These are phyloP conservation scores for Scrobipalpa costella DNA, from an alignment of 2,888 invertebrate species.

Conservation along the genomic window DNA sequence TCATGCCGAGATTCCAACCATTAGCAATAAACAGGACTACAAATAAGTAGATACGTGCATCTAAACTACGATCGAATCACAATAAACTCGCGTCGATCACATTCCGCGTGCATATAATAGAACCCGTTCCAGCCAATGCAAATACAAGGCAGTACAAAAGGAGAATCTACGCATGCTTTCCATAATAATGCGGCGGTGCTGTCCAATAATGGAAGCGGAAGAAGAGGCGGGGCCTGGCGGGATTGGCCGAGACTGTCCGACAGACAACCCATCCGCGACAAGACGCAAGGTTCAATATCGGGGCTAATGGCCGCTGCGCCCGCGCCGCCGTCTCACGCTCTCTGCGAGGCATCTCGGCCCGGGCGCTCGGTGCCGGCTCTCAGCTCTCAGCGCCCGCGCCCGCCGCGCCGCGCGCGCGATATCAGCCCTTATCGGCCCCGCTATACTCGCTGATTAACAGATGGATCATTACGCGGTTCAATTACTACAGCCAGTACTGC, in stretches of 20 bases:
- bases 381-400: background rate
- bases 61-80: slow-evolving; percentile 2
- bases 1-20: slow-evolving; percentile 3
- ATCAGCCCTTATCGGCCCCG: slow-evolving; percentile 5
- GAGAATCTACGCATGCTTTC: slow-evolving; percentile 33
- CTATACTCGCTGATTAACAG: slow-evolving; percentile 18
- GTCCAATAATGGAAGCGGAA: slow-evolving; percentile 36
- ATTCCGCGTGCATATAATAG: slow-evolving; percentile 17
- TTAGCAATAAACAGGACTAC: background rate
- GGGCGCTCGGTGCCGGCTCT: background rate
- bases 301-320: slow-evolving; percentile 17
- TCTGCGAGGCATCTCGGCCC: background rate
- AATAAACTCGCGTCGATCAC: slow-evolving; percentile 7
- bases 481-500: background rate
- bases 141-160: slow-evolving; percentile 26
- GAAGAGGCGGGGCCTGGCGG: slow-evolving; percentile 41
- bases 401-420: slow-evolving; percentile 4
- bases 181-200: slow-evolving; percentile 34
- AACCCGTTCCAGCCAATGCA: slow-evolving; percentile 13
- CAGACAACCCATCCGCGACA: slow-evolving; percentile 5
- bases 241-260: slow-evolving; percentile 37
- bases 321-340: background rate
- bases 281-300: slow-evolving; percentile 31
- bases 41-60: slow-evolving; percentile 13
- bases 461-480: slow-evolving; percentile 21